A percentile compares a stretch with the other conserved stretches of the same genome.
These are phyloP conservation scores for Drosophila formosana DNA, from an alignment of 2,888 invertebrate genomes.

Conservation along the genomic window DNA sequence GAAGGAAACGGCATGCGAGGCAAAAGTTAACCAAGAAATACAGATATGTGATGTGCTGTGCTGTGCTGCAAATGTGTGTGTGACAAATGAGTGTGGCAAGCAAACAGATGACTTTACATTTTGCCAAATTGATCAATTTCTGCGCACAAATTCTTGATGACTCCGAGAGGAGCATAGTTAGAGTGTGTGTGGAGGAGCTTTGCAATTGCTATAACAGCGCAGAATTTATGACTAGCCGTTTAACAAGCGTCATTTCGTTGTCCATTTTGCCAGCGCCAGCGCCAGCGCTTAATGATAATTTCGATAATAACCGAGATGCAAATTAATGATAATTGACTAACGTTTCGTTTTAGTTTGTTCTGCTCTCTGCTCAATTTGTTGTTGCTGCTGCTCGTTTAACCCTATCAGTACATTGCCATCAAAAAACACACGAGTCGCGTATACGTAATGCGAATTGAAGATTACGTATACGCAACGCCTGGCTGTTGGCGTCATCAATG, in stretches of 20 bases:
- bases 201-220: constrained; percentile 40
- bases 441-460: constrained; percentile 48
- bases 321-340: constrained; percentile 75
- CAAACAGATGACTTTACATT: constrained; percentile 51
- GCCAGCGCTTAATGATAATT: constrained; percentile 58
- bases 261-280: constrained; percentile 14
- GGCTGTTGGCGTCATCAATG: constrained; percentile 39
- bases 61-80: constrained; percentile 10
- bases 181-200: constrained; percentile 18
- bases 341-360: constrained; percentile 22
- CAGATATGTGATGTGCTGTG: not conserved
- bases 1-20: constrained; percentile 21
- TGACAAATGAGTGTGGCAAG: constrained; percentile 42
- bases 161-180: constrained; percentile 4
- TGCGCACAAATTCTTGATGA: constrained; percentile 22
- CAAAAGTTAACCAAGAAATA: constrained; percentile 3
- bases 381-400: not conserved
- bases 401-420: constrained; percentile 37
- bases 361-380: not conserved
- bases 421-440: constrained; percentile 28
- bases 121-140: constrained; percentile 51
- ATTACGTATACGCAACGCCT: constrained; percentile 53
- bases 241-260: constrained; percentile 43
- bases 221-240: constrained; percentile 47
- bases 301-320: constrained; percentile 70